phyloP scores from a whole-genome alignment of 2,888 invertebrate genomes.

The Ophion obscuratus region DNA sequence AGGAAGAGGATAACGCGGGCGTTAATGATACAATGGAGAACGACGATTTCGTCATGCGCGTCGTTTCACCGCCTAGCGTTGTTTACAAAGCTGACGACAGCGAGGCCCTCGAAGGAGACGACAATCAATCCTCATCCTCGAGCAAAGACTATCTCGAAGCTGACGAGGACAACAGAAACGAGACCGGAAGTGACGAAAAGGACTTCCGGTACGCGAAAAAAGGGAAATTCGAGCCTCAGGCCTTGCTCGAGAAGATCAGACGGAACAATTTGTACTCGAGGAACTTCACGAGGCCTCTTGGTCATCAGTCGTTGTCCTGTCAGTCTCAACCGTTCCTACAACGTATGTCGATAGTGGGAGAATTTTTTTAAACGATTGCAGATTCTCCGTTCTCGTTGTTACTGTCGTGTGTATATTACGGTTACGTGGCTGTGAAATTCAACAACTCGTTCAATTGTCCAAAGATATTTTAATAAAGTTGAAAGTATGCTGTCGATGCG shows the following conservation, averaged over 20 bases:
- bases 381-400: constrained; percentile 12
- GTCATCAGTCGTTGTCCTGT: constrained; percentile 90
- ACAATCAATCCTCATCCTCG: constrained; percentile 42
- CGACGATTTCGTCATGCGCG: constrained; percentile 66
- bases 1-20: not conserved
- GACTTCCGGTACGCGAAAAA: constrained; percentile 82
- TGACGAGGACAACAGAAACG: constrained; percentile 59
- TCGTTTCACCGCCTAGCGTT: constrained; percentile 74
- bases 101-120: constrained; percentile 50
- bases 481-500: not conserved
- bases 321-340: constrained; percentile 92
- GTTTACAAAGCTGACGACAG: constrained; percentile 78
- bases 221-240: constrained; percentile 89
- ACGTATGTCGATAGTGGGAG: constrained; percentile 91
- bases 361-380: constrained; percentile 86
- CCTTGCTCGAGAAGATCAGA: constrained; percentile 89
- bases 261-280: constrained; percentile 87
- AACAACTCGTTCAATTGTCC: constrained; percentile 56
- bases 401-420: not conserved
- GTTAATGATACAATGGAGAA: constrained; percentile 52
- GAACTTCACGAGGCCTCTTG: constrained; percentile 86
- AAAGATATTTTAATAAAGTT: constrained; percentile 57
- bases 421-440: constrained; percentile 62
- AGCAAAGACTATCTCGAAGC: constrained; percentile 61
- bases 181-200: constrained; percentile 67